phyloP scores from a whole-genome alignment of 2,797 vertebrate species.

The Prionace glauca region DNA sequence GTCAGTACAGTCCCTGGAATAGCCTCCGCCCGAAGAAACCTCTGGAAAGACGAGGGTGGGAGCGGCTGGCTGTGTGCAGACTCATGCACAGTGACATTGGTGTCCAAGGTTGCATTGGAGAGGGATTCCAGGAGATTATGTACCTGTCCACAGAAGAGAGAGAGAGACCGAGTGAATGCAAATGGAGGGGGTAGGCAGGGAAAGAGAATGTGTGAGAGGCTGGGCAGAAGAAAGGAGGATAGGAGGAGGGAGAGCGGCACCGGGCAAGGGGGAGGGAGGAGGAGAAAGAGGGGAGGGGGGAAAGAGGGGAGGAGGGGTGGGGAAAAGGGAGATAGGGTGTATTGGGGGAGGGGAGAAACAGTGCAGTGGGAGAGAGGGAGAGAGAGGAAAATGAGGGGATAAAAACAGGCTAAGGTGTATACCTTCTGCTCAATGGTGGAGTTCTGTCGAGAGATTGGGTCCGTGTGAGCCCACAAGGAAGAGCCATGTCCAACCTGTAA shows the following conservation, averaged over 20 bases:
- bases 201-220: background rate
- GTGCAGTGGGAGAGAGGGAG: too few relatives aligned
- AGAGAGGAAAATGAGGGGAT: too few relatives aligned
- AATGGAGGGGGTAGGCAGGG: rapidly evolving
- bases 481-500: constrained; percentile 69
- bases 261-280: too few relatives aligned
- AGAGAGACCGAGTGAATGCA: background rate
- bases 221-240: too few relatives aligned
- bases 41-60: constrained; percentile 84
- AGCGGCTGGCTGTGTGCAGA: constrained; percentile 62
- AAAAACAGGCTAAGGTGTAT: constrained; percentile 38
- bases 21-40: constrained; percentile 71
- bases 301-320: too few relatives aligned
- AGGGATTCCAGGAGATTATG: constrained; percentile 50
- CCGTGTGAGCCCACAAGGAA: constrained; percentile 79
- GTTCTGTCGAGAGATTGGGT: constrained; percentile 75
- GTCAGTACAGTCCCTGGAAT: constrained; percentile 79
- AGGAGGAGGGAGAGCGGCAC: too few relatives aligned
- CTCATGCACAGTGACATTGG: constrained; percentile 52
- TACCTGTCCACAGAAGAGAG: constrained; percentile 57
- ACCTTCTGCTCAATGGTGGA: constrained; percentile 62
- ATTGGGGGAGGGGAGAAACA: too few relatives aligned
- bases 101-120: constrained; percentile 36
- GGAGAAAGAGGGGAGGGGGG: too few relatives aligned
- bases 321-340: too few relatives aligned